Conservation (phyloP, 35 echinoderm and acorn worm genomes). For the Lytechinus variegatus region DNA sequence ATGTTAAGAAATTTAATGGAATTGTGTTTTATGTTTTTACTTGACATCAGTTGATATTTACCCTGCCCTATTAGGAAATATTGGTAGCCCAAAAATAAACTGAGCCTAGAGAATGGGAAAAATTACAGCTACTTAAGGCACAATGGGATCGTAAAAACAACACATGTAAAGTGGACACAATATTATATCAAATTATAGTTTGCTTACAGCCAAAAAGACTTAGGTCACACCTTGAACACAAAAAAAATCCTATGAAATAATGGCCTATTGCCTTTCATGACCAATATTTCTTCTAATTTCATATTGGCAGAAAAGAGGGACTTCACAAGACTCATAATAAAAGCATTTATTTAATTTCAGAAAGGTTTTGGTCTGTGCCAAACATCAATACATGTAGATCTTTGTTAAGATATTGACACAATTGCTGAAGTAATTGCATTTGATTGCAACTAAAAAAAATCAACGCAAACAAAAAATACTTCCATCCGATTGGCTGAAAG, state of each 20-base stretch:
- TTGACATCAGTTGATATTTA: background rate
- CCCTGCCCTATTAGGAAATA: background rate
- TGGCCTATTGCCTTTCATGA: background rate
- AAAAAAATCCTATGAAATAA: background rate
- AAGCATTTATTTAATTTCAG: too few relatives aligned
- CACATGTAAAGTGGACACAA: background rate
- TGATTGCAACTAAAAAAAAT: too few relatives aligned
- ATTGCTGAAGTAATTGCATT: too few relatives aligned
- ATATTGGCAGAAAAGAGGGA: background rate
- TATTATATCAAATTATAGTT: background rate
- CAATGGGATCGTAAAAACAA: background rate
- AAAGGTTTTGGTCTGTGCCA: too few relatives aligned
- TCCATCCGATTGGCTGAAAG: too few relatives aligned
- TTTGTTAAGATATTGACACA: too few relatives aligned
- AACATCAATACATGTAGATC: too few relatives aligned
- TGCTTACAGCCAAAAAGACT: background rate
- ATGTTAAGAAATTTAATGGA: background rate
- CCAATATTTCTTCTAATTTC: background rate
- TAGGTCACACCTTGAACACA: background rate
- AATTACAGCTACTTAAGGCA: background rate
- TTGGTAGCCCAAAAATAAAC: background rate
- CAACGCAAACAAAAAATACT: too few relatives aligned
- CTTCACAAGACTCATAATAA: background rate
- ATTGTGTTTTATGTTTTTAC: background rate
- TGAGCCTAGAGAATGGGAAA: background rate